Conservation (phyloP, 2,113 vertebrate species). For the Megaleporinus macrocephalus region DNA sequence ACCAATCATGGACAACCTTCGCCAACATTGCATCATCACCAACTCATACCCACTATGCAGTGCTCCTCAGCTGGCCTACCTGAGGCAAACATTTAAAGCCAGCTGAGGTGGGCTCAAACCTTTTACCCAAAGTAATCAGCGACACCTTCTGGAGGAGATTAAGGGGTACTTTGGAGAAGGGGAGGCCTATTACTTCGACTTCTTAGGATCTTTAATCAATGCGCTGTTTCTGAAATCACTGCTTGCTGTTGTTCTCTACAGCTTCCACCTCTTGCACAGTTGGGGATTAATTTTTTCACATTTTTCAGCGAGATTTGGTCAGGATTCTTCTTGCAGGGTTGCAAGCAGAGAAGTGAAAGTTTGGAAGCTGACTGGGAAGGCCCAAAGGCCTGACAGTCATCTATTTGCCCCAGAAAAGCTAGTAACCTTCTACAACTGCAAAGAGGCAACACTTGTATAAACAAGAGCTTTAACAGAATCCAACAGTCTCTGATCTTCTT, state of each 20-base stretch:
- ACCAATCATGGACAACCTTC: constrained; percentile 26
- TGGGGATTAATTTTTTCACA: not conserved
- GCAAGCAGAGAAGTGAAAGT: not conserved
- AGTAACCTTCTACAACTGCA: not conserved
- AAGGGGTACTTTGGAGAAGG: constrained; percentile 54
- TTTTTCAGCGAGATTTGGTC: constrained; percentile 36
- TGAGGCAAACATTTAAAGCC: constrained; percentile 3
- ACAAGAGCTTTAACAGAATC: constrained; percentile 1
- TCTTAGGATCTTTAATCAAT: constrained; percentile 47
- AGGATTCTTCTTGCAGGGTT: constrained; percentile 14
- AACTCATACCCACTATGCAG: constrained; percentile 30
- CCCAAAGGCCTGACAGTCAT: not conserved
- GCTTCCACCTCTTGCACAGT: not conserved
- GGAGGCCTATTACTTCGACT: constrained; percentile 56
- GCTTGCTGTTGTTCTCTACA: constrained; percentile 15
- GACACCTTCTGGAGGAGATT: constrained; percentile 49
- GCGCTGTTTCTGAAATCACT: constrained; percentile 43
- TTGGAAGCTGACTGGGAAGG: constrained; percentile 10
- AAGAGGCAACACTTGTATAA: not conserved
- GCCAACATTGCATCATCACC: not conserved
- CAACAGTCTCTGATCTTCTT: constrained; percentile 25
- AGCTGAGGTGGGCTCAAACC: constrained; percentile 20
- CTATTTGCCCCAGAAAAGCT: not conserved
- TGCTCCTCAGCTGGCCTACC: not conserved
- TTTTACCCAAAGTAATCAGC: not conserved